phyloP scores from a whole-genome alignment of 2,888 invertebrate genomes.

The Andrena haemorrhoa region DNA sequence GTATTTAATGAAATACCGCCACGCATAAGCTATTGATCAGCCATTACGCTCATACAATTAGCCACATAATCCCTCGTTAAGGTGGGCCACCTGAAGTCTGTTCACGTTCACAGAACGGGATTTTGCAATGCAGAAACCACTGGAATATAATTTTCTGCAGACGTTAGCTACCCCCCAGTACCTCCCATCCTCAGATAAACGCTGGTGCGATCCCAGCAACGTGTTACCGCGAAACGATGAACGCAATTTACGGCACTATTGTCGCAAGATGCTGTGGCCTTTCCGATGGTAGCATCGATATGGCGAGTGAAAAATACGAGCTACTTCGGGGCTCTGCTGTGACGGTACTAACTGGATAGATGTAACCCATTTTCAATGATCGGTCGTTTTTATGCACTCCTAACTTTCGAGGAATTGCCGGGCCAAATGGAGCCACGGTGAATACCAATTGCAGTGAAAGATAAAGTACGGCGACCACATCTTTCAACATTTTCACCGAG shows the following conservation, averaged over 20 bases:
- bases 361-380: slow-evolving; percentile 13
- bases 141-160: slow-evolving; percentile 41
- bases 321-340: slow-evolving; percentile 10
- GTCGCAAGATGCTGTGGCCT: slow-evolving; percentile 54
- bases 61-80: slow-evolving; percentile 25
- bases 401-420: neutral
- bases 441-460: too few species aligned
- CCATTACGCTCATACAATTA: slow-evolving; percentile 17
- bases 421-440: too few species aligned
- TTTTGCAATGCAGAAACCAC: slow-evolving; percentile 33
- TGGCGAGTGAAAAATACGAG: slow-evolving; percentile 41
- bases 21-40: too few species aligned
- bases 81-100: neutral
- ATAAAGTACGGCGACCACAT: too few species aligned
- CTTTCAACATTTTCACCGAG: too few species aligned
- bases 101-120: slow-evolving; percentile 20
- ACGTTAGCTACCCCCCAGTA: slow-evolving; percentile 37
- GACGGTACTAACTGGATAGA: slow-evolving; percentile 15
- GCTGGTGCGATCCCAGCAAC: slow-evolving; percentile 51
- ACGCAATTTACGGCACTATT: slow-evolving; percentile 64
- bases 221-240: slow-evolving; percentile 65
- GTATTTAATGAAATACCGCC: too few species aligned
- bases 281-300: slow-evolving; percentile 46
- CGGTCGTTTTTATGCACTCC: neutral
- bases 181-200: slow-evolving; percentile 58